Percentiles rank a stretch among this genome's conserved stretches.
Conservation (phyloP, 1,140 invertebrate genomes). For the Venustaconcha ellipsiformis region DNA sequence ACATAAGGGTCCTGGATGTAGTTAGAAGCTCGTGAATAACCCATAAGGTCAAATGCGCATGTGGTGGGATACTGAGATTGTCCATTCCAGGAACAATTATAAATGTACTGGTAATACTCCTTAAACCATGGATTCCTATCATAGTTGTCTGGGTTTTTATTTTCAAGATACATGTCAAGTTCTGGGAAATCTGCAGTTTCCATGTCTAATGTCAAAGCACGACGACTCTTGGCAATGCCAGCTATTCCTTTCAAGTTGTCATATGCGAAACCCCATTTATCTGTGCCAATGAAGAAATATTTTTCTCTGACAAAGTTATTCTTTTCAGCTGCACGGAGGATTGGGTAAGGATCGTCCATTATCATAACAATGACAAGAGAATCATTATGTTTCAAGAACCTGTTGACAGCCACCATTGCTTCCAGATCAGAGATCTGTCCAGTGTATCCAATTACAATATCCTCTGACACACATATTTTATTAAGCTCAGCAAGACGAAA, state of each 20-base stretch:
- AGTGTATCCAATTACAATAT: constrained; percentile 50
- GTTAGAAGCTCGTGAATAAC: constrained; percentile 43
- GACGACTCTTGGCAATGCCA: constrained; percentile 61
- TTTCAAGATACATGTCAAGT: constrained; percentile 65
- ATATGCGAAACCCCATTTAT: constrained; percentile 77
- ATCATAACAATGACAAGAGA: constrained; percentile 78
- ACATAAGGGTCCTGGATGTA: constrained; percentile 64
- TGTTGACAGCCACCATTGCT: constrained; percentile 45
- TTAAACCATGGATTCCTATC: constrained; percentile 69
- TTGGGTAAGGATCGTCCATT: constrained; percentile 79
- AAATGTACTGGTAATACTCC: constrained; percentile 69
- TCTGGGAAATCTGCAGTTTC: constrained; percentile 69
- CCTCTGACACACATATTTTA: constrained; percentile 58
- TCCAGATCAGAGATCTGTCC: constrained; percentile 39
- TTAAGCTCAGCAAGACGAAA: constrained; percentile 52
- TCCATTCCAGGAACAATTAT: constrained; percentile 56
- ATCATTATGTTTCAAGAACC: constrained; percentile 70
- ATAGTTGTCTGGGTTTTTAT: constrained; percentile 63
- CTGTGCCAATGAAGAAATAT: constrained; percentile 80
- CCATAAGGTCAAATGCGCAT: constrained; percentile 29
- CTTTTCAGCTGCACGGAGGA: constrained; percentile 72
- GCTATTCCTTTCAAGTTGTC: constrained; percentile 78
- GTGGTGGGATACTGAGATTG: constrained; percentile 7
- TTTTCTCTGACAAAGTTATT: constrained; percentile 59
- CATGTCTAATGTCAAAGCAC: constrained; percentile 66